Evolutionary conservation across 2,888 invertebrate genomes (phyloP).

Genomic region (Synergus itoensis): DNA sequence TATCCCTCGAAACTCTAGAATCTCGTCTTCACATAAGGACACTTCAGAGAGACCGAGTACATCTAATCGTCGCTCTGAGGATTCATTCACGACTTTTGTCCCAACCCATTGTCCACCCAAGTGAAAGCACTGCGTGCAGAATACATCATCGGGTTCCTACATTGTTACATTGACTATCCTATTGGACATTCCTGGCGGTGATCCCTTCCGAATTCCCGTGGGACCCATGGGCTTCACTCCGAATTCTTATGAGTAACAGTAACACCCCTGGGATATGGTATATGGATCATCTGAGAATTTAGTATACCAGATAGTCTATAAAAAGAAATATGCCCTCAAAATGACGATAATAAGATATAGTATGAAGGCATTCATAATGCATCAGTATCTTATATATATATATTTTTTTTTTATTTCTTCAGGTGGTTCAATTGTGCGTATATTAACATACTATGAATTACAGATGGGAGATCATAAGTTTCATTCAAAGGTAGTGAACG

Average conservation of each 20-base stretch:
- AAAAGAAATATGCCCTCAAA: not conserved
- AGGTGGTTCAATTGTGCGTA: constrained; percentile 9
- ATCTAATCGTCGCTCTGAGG: constrained; percentile 42
- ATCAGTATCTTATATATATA: not conserved
- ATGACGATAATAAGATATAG: not conserved
- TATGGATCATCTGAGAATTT: constrained; percentile 6
- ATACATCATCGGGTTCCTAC: constrained; percentile 15
- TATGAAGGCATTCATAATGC: not conserved
- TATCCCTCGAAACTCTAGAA: not conserved
- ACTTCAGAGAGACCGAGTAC: constrained; percentile 38
- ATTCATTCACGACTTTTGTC: constrained; percentile 36
- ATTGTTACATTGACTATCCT: constrained; percentile 1
- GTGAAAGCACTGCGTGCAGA: constrained; percentile 15
- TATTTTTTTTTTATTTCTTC: not conserved
- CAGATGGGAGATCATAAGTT: not conserved
- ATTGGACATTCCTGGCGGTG: constrained; percentile 18
- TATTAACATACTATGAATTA: constrained; percentile 18
- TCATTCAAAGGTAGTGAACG: not conserved
- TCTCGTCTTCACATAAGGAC: constrained; percentile 9
- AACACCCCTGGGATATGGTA: constrained; percentile 13
- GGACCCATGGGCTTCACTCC: not conserved
- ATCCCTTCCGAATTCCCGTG: constrained; percentile 23
- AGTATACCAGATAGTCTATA: not conserved
- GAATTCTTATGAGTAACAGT: constrained; percentile 13
- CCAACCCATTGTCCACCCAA: constrained; percentile 37